Base-by-base conservation (phyloP, 2,113 vertebrate genomes). In the Phaetusa simplex region DNA sequence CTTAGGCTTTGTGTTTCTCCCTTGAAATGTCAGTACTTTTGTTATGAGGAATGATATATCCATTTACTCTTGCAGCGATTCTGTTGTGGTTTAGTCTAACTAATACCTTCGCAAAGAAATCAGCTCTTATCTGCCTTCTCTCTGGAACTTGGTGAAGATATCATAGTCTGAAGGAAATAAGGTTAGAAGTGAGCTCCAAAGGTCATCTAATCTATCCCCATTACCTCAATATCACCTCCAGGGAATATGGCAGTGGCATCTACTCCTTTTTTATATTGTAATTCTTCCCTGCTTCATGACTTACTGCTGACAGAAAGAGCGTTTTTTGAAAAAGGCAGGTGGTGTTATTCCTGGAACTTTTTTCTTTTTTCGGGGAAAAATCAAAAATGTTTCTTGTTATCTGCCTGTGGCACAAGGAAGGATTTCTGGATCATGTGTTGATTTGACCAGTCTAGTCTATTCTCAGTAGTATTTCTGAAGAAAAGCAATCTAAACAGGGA, bases 161-260 rank as follows among this genome's bases (percentile, higher is more conserved):
- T 95, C 95, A 95, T 95, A 96, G 91, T 94, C 95, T 89, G 96
- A 95, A 89, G 86, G 84, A 97, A 97, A 97, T 97, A 96, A 97
- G 96, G 94, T 96, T 96, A 96, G 81, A 91, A 95, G 89, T 86
- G 93, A 96, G 86, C 91, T 96, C 77, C 81, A 91, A 94, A 97
- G 96, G 96, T 97, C 96, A 97, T 96, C 95, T 97, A 95, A 97
- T 97, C 96, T 97, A 82, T 95, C 91, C 83, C 94, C 73, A 96
- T 97, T 97, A 96, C 96, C 81, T 96, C 89, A 78, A 12, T 96
- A 96, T 94, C 96, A 96, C 89, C 95, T 96, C 93, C 80, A 94
- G 94, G 97, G 90, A 97, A 90, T 93, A 94, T 64, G 85, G 92
- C 90, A 95, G 26, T 81, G 79, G 38, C 85, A 77, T 85, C 74